These are phyloP conservation scores for Torymus aiolomorphi DNA, from an alignment of 2,888 invertebrate genomes.

Conservation along the genomic window DNA sequence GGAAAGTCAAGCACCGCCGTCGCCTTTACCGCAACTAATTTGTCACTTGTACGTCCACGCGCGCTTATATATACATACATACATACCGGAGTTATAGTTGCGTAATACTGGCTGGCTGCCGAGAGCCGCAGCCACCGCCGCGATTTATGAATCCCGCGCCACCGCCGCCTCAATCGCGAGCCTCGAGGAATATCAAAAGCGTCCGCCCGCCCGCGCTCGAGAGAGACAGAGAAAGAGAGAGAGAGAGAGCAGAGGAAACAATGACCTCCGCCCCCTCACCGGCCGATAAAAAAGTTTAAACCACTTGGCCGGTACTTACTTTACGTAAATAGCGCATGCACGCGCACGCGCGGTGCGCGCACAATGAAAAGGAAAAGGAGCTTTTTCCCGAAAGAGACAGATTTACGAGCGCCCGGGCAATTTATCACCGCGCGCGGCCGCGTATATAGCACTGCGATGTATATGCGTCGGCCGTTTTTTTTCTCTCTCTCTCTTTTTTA, in stretches of 20 bases:
- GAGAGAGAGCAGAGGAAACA: too few relatives aligned
- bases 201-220: too few relatives aligned
- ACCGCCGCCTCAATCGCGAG: too few relatives aligned
- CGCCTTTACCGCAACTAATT: slow-evolving; percentile 27
- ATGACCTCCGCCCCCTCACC: background rate
- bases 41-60: slow-evolving; percentile 20
- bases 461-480: background rate
- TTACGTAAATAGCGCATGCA: slow-evolving; percentile 24
- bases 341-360: too few relatives aligned
- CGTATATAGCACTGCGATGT: background rate
- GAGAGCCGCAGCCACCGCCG: too few relatives aligned
- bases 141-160: too few relatives aligned
- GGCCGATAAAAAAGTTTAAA: slow-evolving; percentile 27
- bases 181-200: too few relatives aligned
- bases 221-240: too few relatives aligned
- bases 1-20: slow-evolving; percentile 8
- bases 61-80: background rate
- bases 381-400: slow-evolving; percentile 33
- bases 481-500: background rate
- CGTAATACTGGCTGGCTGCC: too few relatives aligned
- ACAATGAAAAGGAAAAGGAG: slow-evolving; percentile 37
- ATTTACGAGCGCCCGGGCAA: slow-evolving; percentile 44
- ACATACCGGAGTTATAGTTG: too few relatives aligned
- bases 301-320: slow-evolving; percentile 38
- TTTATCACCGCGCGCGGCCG: slow-evolving; percentile 36